phyloP scores from a whole-genome alignment of 2,113 vertebrate species.

The Cochlearius cochlearius region DNA sequence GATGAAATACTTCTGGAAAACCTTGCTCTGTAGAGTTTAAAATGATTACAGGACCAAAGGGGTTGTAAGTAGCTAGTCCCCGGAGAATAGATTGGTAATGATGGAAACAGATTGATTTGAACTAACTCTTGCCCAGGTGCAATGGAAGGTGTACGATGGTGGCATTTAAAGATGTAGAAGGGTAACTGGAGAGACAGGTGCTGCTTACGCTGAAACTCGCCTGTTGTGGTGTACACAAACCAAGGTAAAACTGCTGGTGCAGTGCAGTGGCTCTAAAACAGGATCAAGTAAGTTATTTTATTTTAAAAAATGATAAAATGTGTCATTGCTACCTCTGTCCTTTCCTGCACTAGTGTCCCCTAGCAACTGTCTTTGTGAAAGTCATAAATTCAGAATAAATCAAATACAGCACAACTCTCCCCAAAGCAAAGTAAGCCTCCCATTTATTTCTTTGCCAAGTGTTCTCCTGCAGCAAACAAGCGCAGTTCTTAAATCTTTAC shows the following conservation, averaged over 20 bases:
- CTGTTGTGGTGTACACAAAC: neutral
- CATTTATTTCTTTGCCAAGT: constrained; percentile 16
- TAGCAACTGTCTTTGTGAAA: constrained; percentile 6
- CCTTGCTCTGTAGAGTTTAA: neutral
- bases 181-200: neutral
- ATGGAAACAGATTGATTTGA: neutral
- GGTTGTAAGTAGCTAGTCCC: neutral
- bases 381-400: constrained; percentile 14
- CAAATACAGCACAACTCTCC: neutral
- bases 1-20: constrained; percentile 7
- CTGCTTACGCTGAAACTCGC: neutral
- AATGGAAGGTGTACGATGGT: neutral
- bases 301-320: neutral
- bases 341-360: neutral
- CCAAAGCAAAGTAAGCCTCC: constrained; percentile 6
- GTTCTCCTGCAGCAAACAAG: constrained; percentile 10
- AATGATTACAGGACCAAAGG: neutral
- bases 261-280: neutral
- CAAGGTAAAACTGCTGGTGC: neutral
- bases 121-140: neutral
- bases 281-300: neutral
- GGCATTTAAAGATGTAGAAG: neutral
- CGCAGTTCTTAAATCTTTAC: constrained; percentile 11
- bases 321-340: neutral
- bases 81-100: neutral